A percentile compares a stretch with the other conserved stretches of the same genome.
Conservation (phyloP, 2,797 vertebrate species). For the Onychomys arenicola region DNA sequence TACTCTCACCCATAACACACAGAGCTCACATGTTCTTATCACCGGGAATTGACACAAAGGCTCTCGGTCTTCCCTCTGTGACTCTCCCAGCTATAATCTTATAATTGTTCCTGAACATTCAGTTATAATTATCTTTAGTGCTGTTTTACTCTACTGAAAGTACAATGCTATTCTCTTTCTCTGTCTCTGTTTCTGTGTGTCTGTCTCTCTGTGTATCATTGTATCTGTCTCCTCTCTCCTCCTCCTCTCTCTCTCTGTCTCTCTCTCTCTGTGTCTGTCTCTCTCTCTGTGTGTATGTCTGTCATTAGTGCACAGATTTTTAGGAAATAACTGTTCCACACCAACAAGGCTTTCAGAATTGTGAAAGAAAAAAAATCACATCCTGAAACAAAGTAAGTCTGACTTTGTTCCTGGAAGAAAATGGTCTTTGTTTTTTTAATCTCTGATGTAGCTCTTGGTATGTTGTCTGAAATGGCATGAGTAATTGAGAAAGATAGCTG, state of each 20-base stretch:
- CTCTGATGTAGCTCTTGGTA: slow-evolving; percentile 73
- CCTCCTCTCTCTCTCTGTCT: neutral
- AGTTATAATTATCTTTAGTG: slow-evolving; percentile 45
- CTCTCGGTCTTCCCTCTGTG: neutral
- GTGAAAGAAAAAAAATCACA: slow-evolving; percentile 63
- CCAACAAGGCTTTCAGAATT: slow-evolving; percentile 78
- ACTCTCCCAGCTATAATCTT: neutral
- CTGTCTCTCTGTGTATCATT: neutral
- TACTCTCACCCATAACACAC: too few relatives aligned
- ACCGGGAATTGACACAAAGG: slow-evolving; percentile 28
- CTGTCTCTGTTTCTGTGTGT: neutral
- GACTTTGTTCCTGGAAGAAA: slow-evolving; percentile 81
- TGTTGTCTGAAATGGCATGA: slow-evolving; percentile 77
- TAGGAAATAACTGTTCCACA: slow-evolving; percentile 61
- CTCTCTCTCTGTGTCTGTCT: neutral
- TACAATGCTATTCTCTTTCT: neutral
- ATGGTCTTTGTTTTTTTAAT: slow-evolving; percentile 77
- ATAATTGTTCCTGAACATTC: slow-evolving; percentile 39
- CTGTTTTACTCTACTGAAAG: slow-evolving; percentile 58
- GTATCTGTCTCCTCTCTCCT: neutral
- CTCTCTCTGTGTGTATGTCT: neutral
- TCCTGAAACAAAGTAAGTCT: slow-evolving; percentile 81
- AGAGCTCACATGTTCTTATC: neutral
- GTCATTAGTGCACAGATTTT: slow-evolving; percentile 53
- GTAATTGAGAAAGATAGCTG: slow-evolving; percentile 73